These are phyloP conservation scores for Decapterus maruadsi DNA, from an alignment of 2,797 vertebrate species.

Conservation along the genomic window DNA sequence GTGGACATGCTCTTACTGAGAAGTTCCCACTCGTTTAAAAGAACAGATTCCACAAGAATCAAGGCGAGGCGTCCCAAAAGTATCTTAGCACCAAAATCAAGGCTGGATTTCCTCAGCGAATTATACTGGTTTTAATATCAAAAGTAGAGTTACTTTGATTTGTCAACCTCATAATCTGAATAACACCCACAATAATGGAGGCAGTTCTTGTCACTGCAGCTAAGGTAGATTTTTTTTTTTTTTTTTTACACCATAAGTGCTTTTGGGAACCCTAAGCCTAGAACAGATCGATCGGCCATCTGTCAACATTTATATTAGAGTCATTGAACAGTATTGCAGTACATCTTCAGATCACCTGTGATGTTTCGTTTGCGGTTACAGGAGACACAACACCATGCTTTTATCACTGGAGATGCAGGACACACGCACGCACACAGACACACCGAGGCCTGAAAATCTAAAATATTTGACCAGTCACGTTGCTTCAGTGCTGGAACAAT, in stretches of 20 bases:
- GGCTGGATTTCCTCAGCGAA: conserved; percentile 36
- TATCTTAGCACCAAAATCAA: conserved; percentile 57
- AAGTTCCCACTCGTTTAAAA: conserved; percentile 38
- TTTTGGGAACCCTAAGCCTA: conserved; percentile 58
- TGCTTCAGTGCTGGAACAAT: conserved; percentile 50
- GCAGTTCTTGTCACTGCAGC: conserved; percentile 16
- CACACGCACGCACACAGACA: neutral
- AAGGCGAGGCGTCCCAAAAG: conserved; percentile 55
- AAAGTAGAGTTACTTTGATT: conserved; percentile 12
- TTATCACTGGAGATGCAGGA: conserved; percentile 42
- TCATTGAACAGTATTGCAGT: conserved; percentile 40
- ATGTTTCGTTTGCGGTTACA: conserved; percentile 32
- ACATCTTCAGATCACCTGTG: conserved; percentile 46
- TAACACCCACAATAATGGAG: neutral
- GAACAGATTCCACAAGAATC: conserved; percentile 63
- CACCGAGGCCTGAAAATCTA: conserved; percentile 20
- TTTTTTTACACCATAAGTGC: neutral
- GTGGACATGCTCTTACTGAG: conserved; percentile 41
- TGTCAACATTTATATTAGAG: conserved; percentile 45
- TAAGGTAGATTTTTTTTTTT: neutral
- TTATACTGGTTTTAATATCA: neutral
- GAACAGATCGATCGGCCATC: conserved; percentile 29
- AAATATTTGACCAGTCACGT: conserved; percentile 36
- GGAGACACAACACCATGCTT: conserved; percentile 40
- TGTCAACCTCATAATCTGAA: conserved; percentile 36